Base-by-base conservation (phyloP, 2,113 vertebrate genomes). In the Siniperca chuatsi region DNA sequence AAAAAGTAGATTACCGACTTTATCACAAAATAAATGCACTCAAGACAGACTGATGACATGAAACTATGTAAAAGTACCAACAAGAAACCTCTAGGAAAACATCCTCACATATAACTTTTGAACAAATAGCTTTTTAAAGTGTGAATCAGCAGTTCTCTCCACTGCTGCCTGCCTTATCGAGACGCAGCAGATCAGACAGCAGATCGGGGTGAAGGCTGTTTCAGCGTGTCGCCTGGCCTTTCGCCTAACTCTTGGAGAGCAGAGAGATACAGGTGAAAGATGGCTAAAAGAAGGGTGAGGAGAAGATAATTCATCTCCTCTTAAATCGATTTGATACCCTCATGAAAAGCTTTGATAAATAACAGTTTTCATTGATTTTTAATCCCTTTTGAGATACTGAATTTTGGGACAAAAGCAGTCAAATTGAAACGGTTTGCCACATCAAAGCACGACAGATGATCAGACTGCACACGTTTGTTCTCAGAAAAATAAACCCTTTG, bases 361-460 rank as follows among this genome's bases (percentile, higher is more conserved):
- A 48, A 48, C n/a, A n/a, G 8, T 65, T 55, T 76, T n/a, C 73
- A 67, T 42, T 76, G 64, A 78, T 67, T 54, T 69, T 67, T 54
- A 75, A 79, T 81, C 75, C 60, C 69, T 76, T 37, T 13, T 60
- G 60, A 85, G 76, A 78, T n/a, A 1, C 29, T 37, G 69, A 46
- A 54, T 12, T 48, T 7, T 50, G 21, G 40, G 69, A 84, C 61
- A 75, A 25, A 61, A 75, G 71, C 25, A 52, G 48, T 25, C 1
- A 42, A 29, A 81, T 35, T 70, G 48, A 81, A 77, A 73, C n/a
- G n/a, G 67, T 83, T 77, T 75, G 25, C 66, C 50, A 29, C 12
- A 61, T 87, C 52, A 77, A 48, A 77, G 64, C 81, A 8, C 60
- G 82, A 89, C 72, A 54, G 72, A 66, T 15, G 52, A 85, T 76